Evolutionary conservation across 1,140 invertebrate genomes (phyloP).

Genomic region (Cyphomyrmex costatus): DNA sequence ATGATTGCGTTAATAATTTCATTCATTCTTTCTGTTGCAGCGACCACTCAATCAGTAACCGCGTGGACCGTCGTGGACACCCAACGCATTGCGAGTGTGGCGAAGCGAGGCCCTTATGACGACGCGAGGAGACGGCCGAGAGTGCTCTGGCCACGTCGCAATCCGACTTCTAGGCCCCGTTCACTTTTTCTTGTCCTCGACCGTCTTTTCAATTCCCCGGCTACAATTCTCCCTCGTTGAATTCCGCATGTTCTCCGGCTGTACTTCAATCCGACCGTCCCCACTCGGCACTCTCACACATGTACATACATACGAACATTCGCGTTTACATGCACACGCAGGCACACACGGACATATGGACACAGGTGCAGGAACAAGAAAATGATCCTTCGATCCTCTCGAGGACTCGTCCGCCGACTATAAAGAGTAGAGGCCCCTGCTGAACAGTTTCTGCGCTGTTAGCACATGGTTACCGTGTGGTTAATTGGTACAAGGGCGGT

Average conservation of each 20-base stretch:
- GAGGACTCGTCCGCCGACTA: constrained; percentile 24
- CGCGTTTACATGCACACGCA: constrained; percentile 30
- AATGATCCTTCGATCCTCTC: constrained; percentile 50
- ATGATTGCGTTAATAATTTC: neutral
- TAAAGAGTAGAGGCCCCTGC: constrained; percentile 16
- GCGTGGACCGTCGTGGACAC: constrained; percentile 88
- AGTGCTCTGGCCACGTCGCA: constrained; percentile 88
- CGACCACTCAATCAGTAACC: constrained; percentile 89
- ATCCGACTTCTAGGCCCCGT: constrained; percentile 82
- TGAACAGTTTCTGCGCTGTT: constrained; percentile 7
- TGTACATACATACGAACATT: constrained; percentile 37
- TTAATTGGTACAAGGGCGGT: constrained; percentile 41
- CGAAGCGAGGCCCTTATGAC: constrained; percentile 89
- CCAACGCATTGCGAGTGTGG: constrained; percentile 86
- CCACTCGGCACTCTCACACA: constrained; percentile 3
- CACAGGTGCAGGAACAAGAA: constrained; percentile 20
- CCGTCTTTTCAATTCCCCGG: constrained; percentile 37
- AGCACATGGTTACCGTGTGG: constrained; percentile 19
- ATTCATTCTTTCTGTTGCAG: constrained; percentile 85
- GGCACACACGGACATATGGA: constrained; percentile 22
- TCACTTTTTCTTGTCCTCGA: constrained; percentile 57
- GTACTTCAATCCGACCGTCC: constrained; percentile 33
- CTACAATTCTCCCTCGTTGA: constrained; percentile 18
- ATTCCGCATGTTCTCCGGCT: constrained; percentile 39
- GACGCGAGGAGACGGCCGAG: constrained; percentile 89